phyloP scores from a whole-genome alignment of 2,797 vertebrate genomes.

The Pelodytes ibericus region DNA sequence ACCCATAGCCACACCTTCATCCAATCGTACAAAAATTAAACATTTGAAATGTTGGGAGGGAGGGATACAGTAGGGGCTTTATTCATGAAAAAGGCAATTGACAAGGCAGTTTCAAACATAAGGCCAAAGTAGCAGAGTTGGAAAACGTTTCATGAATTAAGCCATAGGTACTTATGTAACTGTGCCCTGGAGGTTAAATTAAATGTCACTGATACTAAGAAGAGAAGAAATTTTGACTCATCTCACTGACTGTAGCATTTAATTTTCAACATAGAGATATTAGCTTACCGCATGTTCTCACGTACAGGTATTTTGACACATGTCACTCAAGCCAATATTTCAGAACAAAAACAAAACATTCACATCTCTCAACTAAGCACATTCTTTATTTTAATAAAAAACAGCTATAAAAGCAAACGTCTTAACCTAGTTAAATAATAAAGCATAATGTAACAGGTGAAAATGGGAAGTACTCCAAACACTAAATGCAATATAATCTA shows the following conservation, averaged over 20 bases:
- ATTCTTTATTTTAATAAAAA: slow-evolving; percentile 1
- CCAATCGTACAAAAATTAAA: no score
- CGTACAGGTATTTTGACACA: neutral
- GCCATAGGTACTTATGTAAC: no score
- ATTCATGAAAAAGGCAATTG: no score
- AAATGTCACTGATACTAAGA: no score
- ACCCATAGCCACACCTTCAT: no score
- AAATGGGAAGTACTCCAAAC: slow-evolving; percentile 34
- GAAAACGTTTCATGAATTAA: no score
- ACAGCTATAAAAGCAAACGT: slow-evolving; percentile 24
- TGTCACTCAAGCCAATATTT: slow-evolving; percentile 49
- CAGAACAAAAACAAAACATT: slow-evolving; percentile 45
- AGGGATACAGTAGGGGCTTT: no score
- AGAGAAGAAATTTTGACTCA: neutral
- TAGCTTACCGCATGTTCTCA: neutral
- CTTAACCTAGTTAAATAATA: slow-evolving; percentile 19
- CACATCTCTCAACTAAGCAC: slow-evolving; percentile 31
- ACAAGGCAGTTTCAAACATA: no score
- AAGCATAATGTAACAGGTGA: slow-evolving; percentile 17
- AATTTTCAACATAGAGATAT: neutral
- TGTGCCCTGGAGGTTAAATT: no score
- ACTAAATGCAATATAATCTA: slow-evolving; percentile 15
- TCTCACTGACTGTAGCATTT: neutral
- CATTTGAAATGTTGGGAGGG: no score
- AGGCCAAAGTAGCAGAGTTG: no score